These are phyloP conservation scores for Podotricha telesiphe DNA, from an alignment of 2,888 invertebrate species.

Conservation along the genomic window DNA sequence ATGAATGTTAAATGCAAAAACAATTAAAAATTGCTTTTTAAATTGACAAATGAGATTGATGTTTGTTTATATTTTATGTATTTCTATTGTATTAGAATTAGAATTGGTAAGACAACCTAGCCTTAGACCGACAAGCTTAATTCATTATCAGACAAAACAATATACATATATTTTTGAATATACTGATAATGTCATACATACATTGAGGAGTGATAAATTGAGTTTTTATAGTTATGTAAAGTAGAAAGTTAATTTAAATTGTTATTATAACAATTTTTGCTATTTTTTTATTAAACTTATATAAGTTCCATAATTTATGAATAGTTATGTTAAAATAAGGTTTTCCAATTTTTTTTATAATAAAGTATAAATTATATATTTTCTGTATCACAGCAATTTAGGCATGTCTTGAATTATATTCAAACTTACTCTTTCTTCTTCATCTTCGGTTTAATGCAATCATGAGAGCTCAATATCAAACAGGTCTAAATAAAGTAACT, in stretches of 20 bases:
- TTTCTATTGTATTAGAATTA: background rate
- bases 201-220: too few species aligned
- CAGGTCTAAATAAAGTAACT: conserved; percentile 86
- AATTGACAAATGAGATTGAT: background rate
- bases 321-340: too few species aligned
- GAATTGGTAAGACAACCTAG: background rate
- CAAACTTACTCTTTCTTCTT: conserved; percentile 67
- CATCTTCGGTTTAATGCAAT: conserved; percentile 63
- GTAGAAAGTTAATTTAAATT: too few species aligned
- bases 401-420: background rate
- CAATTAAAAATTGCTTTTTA: background rate
- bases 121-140: background rate
- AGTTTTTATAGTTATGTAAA: too few species aligned
- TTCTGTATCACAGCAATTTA: too few species aligned
- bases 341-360: too few species aligned
- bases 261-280: too few species aligned
- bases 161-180: too few species aligned
- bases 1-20: background rate
- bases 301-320: too few species aligned
- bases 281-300: too few species aligned
- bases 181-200: too few species aligned
- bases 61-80: background rate
- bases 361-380: too few species aligned
- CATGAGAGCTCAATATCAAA: conserved; percentile 70
- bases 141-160: background rate